phyloP scores from a whole-genome alignment of 2,888 invertebrate species.

The Xylophagus ater region DNA sequence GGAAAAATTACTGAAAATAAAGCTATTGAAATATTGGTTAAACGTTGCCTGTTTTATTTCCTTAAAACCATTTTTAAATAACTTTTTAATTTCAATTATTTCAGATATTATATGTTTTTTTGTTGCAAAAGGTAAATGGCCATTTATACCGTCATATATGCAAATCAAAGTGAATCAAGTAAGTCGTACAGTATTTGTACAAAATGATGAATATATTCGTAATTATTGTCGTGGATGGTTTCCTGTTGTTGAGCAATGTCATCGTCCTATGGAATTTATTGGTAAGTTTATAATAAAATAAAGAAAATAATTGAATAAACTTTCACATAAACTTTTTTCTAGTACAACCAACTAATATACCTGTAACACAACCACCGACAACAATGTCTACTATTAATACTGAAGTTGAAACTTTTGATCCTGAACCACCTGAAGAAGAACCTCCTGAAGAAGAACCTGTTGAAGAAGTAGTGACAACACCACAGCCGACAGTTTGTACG shows the following conservation, averaged over 20 bases:
- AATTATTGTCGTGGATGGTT: conserved; percentile 35
- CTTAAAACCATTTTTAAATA: too few species aligned
- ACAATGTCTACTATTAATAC: conserved; percentile 19
- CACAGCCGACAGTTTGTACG: conserved; percentile 4
- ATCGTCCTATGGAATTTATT: conserved; percentile 24
- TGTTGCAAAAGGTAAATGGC: conserved; percentile 38
- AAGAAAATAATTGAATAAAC: background rate
- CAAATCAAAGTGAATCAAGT: conserved; percentile 31
- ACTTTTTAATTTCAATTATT: too few species aligned
- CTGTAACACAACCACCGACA: conserved; percentile 13
- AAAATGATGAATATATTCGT: conserved; percentile 30
- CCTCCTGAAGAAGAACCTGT: conserved; percentile 7
- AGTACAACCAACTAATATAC: background rate
- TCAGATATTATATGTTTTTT: conserved; percentile 36
- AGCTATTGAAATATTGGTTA: too few species aligned
- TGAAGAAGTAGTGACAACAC: conserved; percentile 5
- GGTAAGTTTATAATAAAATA: conserved; percentile 3
- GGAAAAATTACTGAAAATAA: too few species aligned
- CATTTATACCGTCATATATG: conserved; percentile 35
- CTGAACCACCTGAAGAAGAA: background rate
- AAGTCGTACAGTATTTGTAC: conserved; percentile 29
- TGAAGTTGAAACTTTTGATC: conserved; percentile 25
- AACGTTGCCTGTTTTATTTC: too few species aligned
- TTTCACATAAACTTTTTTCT: background rate
- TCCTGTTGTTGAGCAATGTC: conserved; percentile 31